phyloP scores from a whole-genome alignment of 2,888 invertebrate genomes.

The Drosophila anomalata region DNA sequence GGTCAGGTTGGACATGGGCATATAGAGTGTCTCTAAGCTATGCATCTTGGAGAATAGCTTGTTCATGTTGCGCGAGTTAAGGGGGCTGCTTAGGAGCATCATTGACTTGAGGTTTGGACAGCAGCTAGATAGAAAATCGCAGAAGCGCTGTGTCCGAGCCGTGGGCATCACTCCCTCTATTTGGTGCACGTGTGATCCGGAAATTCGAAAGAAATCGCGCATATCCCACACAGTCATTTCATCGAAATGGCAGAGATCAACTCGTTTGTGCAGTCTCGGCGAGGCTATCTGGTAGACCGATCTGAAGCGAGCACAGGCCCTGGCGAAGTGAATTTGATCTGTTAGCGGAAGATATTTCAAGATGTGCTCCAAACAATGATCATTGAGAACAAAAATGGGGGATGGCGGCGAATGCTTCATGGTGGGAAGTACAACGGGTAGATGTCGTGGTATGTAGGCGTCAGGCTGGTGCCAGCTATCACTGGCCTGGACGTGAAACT shows the following conservation, averaged over 20 bases:
- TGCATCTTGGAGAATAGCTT: slow-evolving; percentile 33
- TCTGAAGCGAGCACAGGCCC: slow-evolving; percentile 60
- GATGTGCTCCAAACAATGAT: slow-evolving; percentile 63
- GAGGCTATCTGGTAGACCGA: slow-evolving; percentile 46
- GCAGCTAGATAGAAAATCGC: slow-evolving; percentile 6
- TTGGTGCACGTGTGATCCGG: slow-evolving; percentile 34
- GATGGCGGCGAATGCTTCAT: slow-evolving; percentile 1
- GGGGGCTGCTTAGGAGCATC: slow-evolving; percentile 1
- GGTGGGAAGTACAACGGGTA: neutral
- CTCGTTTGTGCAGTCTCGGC: slow-evolving; percentile 28
- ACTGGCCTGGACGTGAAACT: slow-evolving; percentile 49
- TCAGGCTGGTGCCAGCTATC: slow-evolving; percentile 67
- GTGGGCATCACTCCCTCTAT: slow-evolving; percentile 15
- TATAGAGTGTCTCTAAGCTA: slow-evolving; percentile 23
- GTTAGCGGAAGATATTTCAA: slow-evolving; percentile 20
- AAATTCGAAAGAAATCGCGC: slow-evolving; percentile 58
- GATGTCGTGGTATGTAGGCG: slow-evolving; percentile 20
- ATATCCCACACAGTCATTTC: slow-evolving; percentile 64
- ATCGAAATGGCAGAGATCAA: slow-evolving; percentile 26
- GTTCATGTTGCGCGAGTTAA: slow-evolving; percentile 5
- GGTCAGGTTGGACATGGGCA: slow-evolving; percentile 30
- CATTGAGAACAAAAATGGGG: slow-evolving; percentile 53
- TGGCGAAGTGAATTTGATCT: slow-evolving; percentile 67
- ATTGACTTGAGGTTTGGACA: slow-evolving; percentile 27
- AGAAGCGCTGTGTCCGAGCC: slow-evolving; percentile 3